phyloP scores from a whole-genome alignment of 1,140 invertebrate genomes.

The Drosophila mojavensis region DNA sequence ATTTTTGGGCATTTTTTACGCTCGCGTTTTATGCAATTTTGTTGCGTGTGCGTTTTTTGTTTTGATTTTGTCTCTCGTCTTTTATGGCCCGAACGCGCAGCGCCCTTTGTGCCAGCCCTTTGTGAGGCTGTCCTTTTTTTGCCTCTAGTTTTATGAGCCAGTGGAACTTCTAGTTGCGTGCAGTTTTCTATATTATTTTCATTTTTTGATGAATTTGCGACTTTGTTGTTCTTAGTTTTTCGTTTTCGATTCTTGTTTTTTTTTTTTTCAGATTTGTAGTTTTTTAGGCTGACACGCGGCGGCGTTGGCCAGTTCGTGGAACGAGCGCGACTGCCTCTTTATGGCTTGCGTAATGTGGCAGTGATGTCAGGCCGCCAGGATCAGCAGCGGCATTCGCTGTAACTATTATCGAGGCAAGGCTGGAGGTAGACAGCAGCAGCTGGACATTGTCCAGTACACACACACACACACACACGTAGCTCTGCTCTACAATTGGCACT shows the following conservation, averaged over 20 bases:
- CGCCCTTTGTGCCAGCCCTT: conserved; percentile 46
- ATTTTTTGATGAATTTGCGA: no score
- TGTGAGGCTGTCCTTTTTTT: conserved; percentile 26
- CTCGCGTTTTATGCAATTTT: conserved; percentile 49
- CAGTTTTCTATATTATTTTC: conserved; percentile 23
- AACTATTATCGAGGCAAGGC: conserved; percentile 4
- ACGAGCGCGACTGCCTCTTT: conserved; percentile 43
- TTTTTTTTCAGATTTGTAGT: conserved; percentile 32
- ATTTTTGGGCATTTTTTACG: conserved; percentile 43
- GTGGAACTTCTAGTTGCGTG: conserved; percentile 78
- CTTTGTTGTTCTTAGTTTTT: conserved; percentile 10
- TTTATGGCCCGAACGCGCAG: conserved; percentile 24
- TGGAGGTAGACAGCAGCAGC: conserved; percentile 3
- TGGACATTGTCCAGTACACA: conserved; percentile 5
- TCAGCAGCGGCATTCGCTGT: conserved; percentile 3
- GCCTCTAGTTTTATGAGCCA: conserved; percentile 28
- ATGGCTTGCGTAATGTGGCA: conserved; percentile 62
- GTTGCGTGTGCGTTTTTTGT: background rate
- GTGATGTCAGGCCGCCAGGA: background rate
- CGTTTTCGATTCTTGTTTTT: background rate
- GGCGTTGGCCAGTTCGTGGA: conserved; percentile 56
- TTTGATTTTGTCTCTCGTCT: no score
- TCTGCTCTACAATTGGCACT: conserved; percentile 53
- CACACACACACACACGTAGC: background rate
- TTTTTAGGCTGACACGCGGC: conserved; percentile 79